A percentile compares a stretch with the other conserved stretches of the same genome.
Conservation (phyloP, 2,113 vertebrate species). For the Xenus cinereus region DNA sequence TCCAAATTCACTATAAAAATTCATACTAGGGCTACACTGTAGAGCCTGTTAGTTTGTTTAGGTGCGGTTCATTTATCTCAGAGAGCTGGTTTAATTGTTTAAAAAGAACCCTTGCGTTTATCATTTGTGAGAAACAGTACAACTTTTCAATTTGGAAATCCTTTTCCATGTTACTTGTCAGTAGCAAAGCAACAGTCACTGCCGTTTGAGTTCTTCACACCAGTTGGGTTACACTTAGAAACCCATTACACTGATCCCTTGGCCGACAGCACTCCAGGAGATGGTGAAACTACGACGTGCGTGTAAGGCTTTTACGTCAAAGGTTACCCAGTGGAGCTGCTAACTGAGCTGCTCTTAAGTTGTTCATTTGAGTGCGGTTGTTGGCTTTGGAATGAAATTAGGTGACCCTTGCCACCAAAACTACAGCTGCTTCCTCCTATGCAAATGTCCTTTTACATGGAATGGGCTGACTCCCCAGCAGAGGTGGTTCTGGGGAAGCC, state of each 20-base stretch:
- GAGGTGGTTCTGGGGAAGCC: background rate
- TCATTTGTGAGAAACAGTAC: background rate
- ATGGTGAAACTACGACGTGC: background rate
- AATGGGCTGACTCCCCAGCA: background rate
- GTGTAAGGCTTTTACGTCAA: background rate
- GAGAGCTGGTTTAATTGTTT: background rate
- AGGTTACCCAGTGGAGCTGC: background rate
- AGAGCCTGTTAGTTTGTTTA: background rate
- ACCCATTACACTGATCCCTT: background rate
- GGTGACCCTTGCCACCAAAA: background rate
- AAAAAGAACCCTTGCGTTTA: background rate
- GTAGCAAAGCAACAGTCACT: background rate
- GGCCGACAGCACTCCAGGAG: background rate
- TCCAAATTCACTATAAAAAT: background rate
- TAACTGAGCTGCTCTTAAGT: background rate
- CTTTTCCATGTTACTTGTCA: background rate
- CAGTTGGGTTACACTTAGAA: background rate
- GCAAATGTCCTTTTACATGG: background rate
- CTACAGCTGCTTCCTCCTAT: constrained; percentile 38
- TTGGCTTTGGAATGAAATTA: background rate
- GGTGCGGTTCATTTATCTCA: background rate
- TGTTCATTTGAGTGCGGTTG: background rate
- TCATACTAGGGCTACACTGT: background rate
- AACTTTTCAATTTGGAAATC: background rate
- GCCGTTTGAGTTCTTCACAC: background rate